Base-by-base conservation (phyloP, 2,797 vertebrate genomes). In the Morus bassanus region DNA sequence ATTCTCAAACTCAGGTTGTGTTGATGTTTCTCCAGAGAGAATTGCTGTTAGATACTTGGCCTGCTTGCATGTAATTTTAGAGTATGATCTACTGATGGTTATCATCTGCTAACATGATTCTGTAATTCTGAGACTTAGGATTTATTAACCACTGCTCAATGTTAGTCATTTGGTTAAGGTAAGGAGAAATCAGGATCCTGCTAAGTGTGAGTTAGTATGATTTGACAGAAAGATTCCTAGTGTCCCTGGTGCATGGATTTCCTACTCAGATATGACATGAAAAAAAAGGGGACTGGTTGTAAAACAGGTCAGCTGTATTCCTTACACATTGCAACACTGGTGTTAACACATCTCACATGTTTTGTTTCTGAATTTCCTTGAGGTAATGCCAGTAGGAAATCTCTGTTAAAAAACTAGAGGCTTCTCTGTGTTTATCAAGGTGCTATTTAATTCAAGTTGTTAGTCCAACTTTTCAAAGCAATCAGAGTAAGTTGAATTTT, bases 21-120 rank as follows among this genome's bases (percentile, higher is more conserved):
- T 83, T 96, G 93, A 96, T 95, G 74, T 60, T 53, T 94, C 77
- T 97, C 96, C 91, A 95, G 96, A 94, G 91, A 96, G 18, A 73
- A 86, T 68, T 90, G 77, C 80, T 89, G 35, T 84, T 85, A 95
- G 95, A 96, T 95, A 93, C 75, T 97, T 97, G 96, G 94, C 88
- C 51, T 53, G 27, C 92, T 74, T 69, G 92, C 76, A 80, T 96
- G 93, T 96, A 90, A 93, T 96, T 97, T 97, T 95, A 88, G 85
- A 96, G 63, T 78, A 92, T 64, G 91, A 79, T 95, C 79, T 86
- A 84, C 76, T 92, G 96, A 95, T 94, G 91, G 73, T 96, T 96
- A 95, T 96, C 88, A 74, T 91, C 88, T 96, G 89, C 78, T 94
- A 93, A 90, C 27, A 25, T 54, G 75, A 88, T 95, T 92, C 79